A percentile compares a stretch with the other conserved stretches of the same genome.
phyloP scores from a whole-genome alignment of 1,140 invertebrate genomes.

The Araneus ventricosus region DNA sequence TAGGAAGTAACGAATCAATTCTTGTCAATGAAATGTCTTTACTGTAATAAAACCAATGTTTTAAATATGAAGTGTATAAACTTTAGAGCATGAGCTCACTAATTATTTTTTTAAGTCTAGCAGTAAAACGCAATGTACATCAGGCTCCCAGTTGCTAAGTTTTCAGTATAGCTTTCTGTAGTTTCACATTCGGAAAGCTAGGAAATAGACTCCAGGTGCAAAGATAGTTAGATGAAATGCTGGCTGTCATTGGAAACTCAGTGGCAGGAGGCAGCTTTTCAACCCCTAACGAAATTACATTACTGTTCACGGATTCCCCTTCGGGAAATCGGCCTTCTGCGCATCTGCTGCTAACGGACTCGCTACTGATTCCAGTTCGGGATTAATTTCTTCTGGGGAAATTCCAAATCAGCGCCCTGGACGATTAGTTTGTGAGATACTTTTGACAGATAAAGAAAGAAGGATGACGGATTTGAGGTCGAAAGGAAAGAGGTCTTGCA shows the following conservation, averaged over 20 bases:
- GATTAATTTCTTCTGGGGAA: conserved; percentile 43
- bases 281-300: conserved; percentile 62
- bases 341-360: neutral
- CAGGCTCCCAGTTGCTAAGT: no score
- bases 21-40: no score
- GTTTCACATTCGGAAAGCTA: neutral
- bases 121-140: no score
- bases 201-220: conserved; percentile 50
- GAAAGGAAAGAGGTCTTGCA: neutral
- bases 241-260: neutral
- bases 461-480: neutral
- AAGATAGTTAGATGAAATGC: neutral
- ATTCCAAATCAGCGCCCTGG: neutral
- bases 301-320: conserved; percentile 47
- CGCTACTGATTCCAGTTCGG: conserved; percentile 27
- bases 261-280: conserved; percentile 18
- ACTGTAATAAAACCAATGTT: no score
- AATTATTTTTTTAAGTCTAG: no score
- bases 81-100: no score
- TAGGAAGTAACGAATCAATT: no score
- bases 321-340: conserved; percentile 36
- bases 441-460: neutral
- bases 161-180: no score
- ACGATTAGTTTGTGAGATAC: neutral
- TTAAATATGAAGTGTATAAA: no score